Conservation (phyloP, 2,888 invertebrate species). For the Drosophila greeni region DNA sequence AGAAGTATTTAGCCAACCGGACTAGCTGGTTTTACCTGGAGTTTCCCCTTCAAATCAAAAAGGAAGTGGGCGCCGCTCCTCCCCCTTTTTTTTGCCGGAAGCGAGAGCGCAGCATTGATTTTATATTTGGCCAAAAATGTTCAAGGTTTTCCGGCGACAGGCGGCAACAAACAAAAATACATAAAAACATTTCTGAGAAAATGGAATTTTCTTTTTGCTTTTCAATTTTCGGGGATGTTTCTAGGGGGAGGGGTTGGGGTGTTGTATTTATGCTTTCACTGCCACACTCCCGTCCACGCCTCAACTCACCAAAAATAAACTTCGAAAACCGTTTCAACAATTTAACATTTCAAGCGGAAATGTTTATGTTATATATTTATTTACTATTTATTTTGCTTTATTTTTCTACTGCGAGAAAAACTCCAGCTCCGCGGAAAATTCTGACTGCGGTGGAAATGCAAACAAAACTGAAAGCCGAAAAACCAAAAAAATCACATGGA, state of each 20-base stretch:
- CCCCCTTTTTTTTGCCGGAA: slow-evolving; percentile 2
- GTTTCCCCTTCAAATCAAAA: background rate
- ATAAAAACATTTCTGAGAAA: slow-evolving; percentile 13
- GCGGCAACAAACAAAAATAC: slow-evolving; percentile 32
- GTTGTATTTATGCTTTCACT: slow-evolving; percentile 15
- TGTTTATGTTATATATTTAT: background rate
- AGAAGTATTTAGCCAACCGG: slow-evolving; percentile 36
- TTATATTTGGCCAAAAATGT: slow-evolving; percentile 57
- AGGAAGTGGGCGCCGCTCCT: background rate
- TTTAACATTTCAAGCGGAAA: slow-evolving; percentile 19
- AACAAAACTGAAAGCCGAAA: slow-evolving; percentile 62
- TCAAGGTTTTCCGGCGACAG: slow-evolving; percentile 55
- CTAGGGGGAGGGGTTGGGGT: background rate
- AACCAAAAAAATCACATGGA: slow-evolving; percentile 59
- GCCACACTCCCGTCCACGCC: background rate
- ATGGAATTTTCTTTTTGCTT: slow-evolving; percentile 5
- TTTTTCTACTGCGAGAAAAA: background rate
- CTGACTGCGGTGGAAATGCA: slow-evolving; percentile 41
- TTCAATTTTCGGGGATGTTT: slow-evolving; percentile 14
- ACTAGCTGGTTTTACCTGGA: slow-evolving; percentile 44
- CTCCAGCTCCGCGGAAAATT: slow-evolving; percentile 26
- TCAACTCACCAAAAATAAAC: slow-evolving; percentile 17
- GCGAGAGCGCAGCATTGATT: slow-evolving; percentile 63
- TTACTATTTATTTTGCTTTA: background rate
- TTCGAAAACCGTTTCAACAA: slow-evolving; percentile 10